These are phyloP conservation scores for Eupeodes corollae DNA, from an alignment of 1,140 invertebrate species.

Conservation along the genomic window DNA sequence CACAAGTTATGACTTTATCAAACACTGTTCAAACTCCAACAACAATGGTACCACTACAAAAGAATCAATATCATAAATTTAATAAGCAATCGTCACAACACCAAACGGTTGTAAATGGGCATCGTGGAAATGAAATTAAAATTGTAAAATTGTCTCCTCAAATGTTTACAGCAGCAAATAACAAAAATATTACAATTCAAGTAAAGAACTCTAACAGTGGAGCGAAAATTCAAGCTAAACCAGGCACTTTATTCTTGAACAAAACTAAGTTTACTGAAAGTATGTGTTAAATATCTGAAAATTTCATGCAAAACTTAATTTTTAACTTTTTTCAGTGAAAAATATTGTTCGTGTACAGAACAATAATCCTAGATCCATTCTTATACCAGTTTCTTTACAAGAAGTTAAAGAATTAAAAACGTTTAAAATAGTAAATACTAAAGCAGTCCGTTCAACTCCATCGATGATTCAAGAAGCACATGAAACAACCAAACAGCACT, in stretches of 20 bases:
- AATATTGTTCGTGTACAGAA: slow-evolving; percentile 3
- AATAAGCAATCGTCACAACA: background rate
- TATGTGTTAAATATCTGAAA: background rate
- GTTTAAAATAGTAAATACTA: slow-evolving; percentile 56
- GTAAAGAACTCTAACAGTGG: background rate
- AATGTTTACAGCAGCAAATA: background rate
- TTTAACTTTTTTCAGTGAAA: background rate
- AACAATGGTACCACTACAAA: no score
- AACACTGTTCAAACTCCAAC: no score
- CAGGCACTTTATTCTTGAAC: slow-evolving; percentile 5
- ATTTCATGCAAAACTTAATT: background rate
- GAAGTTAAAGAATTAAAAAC: slow-evolving; percentile 55
- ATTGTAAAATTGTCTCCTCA: slow-evolving; percentile 1
- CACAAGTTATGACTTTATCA: background rate
- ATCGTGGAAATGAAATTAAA: slow-evolving; percentile 1
- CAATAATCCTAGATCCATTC: slow-evolving; percentile 48
- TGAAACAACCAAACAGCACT: background rate
- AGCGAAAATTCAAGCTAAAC: slow-evolving; percentile 1
- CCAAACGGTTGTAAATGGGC: background rate
- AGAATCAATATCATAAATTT: no score
- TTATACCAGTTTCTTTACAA: slow-evolving; percentile 55
- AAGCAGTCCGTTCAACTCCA: background rate
- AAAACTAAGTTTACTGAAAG: slow-evolving; percentile 32
- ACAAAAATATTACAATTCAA: slow-evolving; percentile 5
- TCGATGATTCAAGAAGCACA: no score